A percentile compares a stretch with the other conserved stretches of the same genome.
Evolutionary conservation across 2,888 invertebrate genomes (phyloP).

Genomic region (Andrena flavipes): DNA sequence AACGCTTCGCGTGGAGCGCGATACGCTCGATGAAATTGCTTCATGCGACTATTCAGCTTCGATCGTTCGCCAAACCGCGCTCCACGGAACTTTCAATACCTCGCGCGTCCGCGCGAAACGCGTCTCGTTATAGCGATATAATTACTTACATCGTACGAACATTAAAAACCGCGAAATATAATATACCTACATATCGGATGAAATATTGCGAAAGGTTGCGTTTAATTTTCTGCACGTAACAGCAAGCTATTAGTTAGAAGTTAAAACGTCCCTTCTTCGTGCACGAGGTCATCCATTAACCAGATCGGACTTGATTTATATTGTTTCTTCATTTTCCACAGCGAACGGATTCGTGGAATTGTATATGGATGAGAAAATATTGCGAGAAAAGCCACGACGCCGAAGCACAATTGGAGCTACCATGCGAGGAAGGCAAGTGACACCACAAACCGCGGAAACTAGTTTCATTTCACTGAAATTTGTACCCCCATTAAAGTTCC

Average conservation of each 20-base stretch:
- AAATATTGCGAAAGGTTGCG: not conserved
- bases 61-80: not conserved
- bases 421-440: conserved; percentile 47
- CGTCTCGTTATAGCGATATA: too few relatives aligned
- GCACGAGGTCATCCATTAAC: conserved; percentile 57
- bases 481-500: conserved; percentile 77
- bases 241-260: conserved; percentile 20
- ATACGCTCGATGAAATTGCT: conserved; percentile 17
- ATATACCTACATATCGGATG: too few relatives aligned
- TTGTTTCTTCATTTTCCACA: conserved; percentile 40
- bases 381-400: conserved; percentile 1
- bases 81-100: not conserved
- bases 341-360: conserved; percentile 17
- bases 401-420: conserved; percentile 25
- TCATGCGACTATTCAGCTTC: conserved; percentile 8
- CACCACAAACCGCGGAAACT: conserved; percentile 69
- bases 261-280: conserved; percentile 43
- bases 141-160: not conserved
- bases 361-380: conserved; percentile 50
- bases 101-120: not conserved
- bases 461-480: conserved; percentile 76
- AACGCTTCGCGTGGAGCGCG: conserved; percentile 2
- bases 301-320: conserved; percentile 64
- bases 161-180: too few relatives aligned
- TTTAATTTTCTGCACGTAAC: not conserved